A percentile compares a stretch with the other conserved stretches of the same genome.
These are phyloP conservation scores for Hemiscyllium ocellatum DNA, from an alignment of 2,113 vertebrate species.

Conservation along the genomic window DNA sequence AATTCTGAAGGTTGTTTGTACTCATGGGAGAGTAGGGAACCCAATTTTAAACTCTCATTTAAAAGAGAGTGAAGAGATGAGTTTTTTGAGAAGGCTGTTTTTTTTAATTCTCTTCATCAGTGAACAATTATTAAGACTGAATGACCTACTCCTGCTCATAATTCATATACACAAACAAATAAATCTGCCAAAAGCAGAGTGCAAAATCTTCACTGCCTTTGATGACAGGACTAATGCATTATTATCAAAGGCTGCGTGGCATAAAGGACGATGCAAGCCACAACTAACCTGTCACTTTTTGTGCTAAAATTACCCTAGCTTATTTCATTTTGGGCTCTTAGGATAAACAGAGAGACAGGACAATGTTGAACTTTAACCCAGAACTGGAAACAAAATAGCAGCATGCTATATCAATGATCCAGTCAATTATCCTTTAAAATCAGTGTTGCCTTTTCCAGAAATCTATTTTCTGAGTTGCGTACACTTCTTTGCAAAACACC, in stretches of 20 bases:
- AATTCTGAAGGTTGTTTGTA: too few relatives aligned
- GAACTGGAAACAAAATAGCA: not conserved
- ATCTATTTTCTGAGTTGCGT: not conserved
- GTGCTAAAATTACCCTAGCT: not conserved
- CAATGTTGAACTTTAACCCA: not conserved
- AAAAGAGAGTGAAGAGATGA: too few relatives aligned
- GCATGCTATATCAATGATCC: not conserved
- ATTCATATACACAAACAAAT: not conserved
- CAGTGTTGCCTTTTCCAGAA: not conserved
- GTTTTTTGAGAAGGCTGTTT: too few relatives aligned
- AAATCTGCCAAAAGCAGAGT: not conserved
- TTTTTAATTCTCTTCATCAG: too few relatives aligned
- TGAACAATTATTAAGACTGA: too few relatives aligned
- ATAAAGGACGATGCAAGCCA: not conserved
- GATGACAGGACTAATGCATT: not conserved
- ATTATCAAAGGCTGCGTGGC: not conserved
- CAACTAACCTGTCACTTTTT: not conserved
- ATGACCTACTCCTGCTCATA: too few relatives aligned
- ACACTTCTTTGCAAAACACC: not conserved
- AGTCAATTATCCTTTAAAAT: not conserved
- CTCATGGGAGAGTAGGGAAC: too few relatives aligned
- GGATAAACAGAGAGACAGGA: not conserved
- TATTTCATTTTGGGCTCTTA: not conserved
- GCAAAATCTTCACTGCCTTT: not conserved
- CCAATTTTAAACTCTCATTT: too few relatives aligned